Evolutionary conservation across 1,140 invertebrate species (phyloP).

Genomic region (Drosophila repleta): DNA sequence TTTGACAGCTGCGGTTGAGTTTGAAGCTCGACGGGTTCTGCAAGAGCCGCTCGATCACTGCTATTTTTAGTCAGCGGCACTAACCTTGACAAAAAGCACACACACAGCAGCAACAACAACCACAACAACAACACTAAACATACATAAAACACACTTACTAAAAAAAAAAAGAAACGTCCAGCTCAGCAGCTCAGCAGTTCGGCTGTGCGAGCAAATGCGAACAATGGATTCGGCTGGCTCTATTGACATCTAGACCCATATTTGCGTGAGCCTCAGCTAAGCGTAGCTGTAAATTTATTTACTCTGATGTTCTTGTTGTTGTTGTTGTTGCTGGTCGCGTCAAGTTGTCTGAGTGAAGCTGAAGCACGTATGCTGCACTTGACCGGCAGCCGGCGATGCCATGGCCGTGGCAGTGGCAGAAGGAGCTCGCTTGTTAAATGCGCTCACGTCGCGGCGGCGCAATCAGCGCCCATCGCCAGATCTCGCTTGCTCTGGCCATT

Average conservation of each 20-base stretch:
- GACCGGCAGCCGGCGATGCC: slow-evolving; percentile 61
- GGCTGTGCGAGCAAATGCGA: slow-evolving; percentile 36
- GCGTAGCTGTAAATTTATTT: slow-evolving; percentile 73
- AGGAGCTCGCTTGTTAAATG: slow-evolving; percentile 50
- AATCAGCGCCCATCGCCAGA: slow-evolving; percentile 69
- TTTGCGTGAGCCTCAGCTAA: slow-evolving; percentile 54
- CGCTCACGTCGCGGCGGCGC: slow-evolving; percentile 60
- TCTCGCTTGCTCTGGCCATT: slow-evolving; percentile 43
- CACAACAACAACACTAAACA: neutral
- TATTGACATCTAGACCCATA: slow-evolving; percentile 76
- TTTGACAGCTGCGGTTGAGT: slow-evolving; percentile 71
- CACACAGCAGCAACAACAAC: neutral
- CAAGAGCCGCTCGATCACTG: slow-evolving; percentile 62
- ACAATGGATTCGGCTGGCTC: slow-evolving; percentile 40
- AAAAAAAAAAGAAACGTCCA: slow-evolving; percentile 2
- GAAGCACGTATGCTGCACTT: slow-evolving; percentile 60
- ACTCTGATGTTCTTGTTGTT: slow-evolving; percentile 15
- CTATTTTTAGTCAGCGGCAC: slow-evolving; percentile 69
- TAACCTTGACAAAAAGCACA: slow-evolving; percentile 57
- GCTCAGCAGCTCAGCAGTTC: slow-evolving; percentile 20
- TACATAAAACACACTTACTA: slow-evolving; percentile 35
- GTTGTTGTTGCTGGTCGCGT: slow-evolving; percentile 41
- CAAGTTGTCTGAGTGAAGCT: slow-evolving; percentile 53
- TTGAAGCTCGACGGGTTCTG: slow-evolving; percentile 55
- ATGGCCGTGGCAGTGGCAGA: slow-evolving; percentile 48